Evolutionary conservation across 1,140 invertebrate genomes (phyloP).

Genomic region (Heterodera schachtii): DNA sequence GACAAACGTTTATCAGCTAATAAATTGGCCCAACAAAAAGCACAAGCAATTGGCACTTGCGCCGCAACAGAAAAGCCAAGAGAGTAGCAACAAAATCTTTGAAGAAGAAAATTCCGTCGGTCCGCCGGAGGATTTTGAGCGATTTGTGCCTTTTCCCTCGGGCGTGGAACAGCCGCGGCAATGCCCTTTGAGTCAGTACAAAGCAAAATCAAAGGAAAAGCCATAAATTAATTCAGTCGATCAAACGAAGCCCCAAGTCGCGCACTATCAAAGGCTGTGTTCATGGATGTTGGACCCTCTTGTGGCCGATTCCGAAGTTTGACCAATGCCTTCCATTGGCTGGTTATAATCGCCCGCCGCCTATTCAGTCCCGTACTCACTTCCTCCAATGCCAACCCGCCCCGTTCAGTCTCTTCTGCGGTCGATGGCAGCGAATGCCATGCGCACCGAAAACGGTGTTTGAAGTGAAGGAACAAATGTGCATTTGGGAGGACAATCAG

Average conservation of each 20-base stretch:
- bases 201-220: neutral
- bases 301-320: constrained; percentile 58
- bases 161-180: constrained; percentile 59
- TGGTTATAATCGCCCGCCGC: constrained; percentile 33
- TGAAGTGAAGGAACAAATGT: constrained; percentile 57
- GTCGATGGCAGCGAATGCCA: constrained; percentile 64
- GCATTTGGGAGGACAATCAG: constrained; percentile 55
- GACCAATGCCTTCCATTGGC: constrained; percentile 5
- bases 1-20: neutral
- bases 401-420: constrained; percentile 64
- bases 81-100: too few species aligned
- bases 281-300: constrained; percentile 65
- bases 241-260: constrained; percentile 34
- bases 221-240: constrained; percentile 26
- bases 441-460: constrained; percentile 62
- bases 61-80: neutral
- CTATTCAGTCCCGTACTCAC: constrained; percentile 43
- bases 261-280: constrained; percentile 57
- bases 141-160: constrained; percentile 52
- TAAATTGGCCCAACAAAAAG: neutral
- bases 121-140: constrained; percentile 14
- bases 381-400: constrained; percentile 58
- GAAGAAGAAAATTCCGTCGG: constrained; percentile 1
- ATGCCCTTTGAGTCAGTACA: constrained; percentile 56
- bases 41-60: neutral